Percentiles rank a stretch among this genome's conserved stretches.
Evolutionary conservation across 2,113 vertebrate genomes (phyloP).

Genomic region (Paraplagusia blochii): DNA sequence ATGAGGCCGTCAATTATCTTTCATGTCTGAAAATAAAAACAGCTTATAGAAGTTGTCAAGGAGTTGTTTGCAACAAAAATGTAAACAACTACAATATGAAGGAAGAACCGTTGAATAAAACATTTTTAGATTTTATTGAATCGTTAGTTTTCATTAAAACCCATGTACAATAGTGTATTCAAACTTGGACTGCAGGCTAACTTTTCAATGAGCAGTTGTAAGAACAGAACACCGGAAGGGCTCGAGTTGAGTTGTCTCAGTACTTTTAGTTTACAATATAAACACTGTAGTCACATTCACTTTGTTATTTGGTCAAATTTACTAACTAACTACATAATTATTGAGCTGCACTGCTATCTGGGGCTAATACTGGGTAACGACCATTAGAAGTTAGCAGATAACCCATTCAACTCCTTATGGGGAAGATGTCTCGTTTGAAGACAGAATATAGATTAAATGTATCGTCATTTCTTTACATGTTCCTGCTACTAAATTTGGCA

Average conservation of each 20-base stretch:
- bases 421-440: neutral
- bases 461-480: neutral
- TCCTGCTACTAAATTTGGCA: neutral
- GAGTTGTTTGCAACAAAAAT: no score
- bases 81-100: no score
- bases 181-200: no score
- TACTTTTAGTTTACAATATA: neutral
- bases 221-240: no score
- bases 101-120: no score
- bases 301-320: neutral
- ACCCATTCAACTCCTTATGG: neutral
- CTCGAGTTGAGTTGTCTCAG: neutral
- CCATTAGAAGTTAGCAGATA: neutral
- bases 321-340: neutral
- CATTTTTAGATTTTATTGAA: no score
- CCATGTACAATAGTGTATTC: no score
- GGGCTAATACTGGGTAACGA: slow-evolving; percentile 13
- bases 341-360: slow-evolving; percentile 28
- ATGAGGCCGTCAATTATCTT: no score
- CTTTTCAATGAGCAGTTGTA: no score
- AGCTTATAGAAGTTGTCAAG: no score
- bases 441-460: neutral
- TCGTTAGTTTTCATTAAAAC: no score
- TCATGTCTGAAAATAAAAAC: no score
- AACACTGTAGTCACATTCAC: neutral